Evolutionary conservation across 2,113 vertebrate genomes (phyloP), one percentile per base, ranked within the genome.

Genomic region (Channa argus): DNA sequence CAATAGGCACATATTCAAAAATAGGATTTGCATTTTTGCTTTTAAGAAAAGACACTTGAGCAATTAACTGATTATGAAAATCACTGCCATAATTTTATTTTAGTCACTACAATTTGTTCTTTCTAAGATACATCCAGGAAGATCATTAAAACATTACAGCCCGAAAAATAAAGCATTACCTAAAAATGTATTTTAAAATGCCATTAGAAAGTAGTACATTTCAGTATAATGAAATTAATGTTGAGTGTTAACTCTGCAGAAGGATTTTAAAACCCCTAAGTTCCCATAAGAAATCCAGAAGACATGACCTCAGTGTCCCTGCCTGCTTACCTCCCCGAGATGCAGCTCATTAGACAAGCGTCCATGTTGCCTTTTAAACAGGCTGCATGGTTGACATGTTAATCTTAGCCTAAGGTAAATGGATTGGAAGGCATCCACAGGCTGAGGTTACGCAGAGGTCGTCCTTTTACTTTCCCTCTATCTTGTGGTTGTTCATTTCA

Each of bases 361-460:
- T 72, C 52, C 63, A 55, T 43, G 62, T 51, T 83, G 63, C 44
- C 38, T 71, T 59, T 74, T 62, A 63, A 70, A 54, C 34, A 65
- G 64, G 59, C 66, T 66, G 53, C 24, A 33, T 50, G 66, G 63
- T 55, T 79, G 72, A 83, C 83, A 74, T 71, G 74, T 87, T 87
- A 86, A 89, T 87, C 86, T 59, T 80, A 74, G 83, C 86, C 84
- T 74, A 11, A 67, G 85, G 87, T 77, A 33, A 75, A 71, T 49
- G 46, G 53, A 49, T 71, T 56, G 45, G 45, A 14, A 73, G 53
- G 39, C 75, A 54, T 65, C 79, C 63, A 58, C 36, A 63, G 72
- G 54, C 61, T 33, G 64, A 74, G 87, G 87, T 89, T 79, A 83
- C 24, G 38, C 68, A 58, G 56, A 71, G 87, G 77, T 74, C 71